Conservation (phyloP, 2,797 vertebrate genomes). For the Enteromius unitaeniatus region DNA sequence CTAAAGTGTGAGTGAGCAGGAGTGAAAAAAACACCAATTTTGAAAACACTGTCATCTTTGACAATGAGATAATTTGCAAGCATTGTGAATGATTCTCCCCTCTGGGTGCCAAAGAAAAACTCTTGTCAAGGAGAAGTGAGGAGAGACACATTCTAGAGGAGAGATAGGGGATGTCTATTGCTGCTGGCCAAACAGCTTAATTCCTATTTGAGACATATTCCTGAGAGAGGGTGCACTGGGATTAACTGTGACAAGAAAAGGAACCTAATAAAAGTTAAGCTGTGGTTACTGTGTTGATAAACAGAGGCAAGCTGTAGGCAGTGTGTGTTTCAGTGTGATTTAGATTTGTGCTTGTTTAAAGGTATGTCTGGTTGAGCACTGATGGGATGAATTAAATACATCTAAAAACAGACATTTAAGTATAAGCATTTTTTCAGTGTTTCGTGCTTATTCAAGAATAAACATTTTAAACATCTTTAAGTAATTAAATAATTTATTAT, state of each 20-base stretch:
- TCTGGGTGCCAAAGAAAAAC: conserved; percentile 45
- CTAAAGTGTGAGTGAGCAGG: conserved; percentile 23
- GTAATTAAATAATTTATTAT: too few relatives aligned
- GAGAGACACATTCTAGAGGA: conserved; percentile 3
- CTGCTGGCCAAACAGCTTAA: conserved; percentile 44
- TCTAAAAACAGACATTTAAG: not conserved
- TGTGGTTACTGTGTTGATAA: conserved; percentile 41
- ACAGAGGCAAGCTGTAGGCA: conserved; percentile 22
- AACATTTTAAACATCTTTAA: not conserved
- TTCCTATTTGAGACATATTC: conserved; percentile 51
- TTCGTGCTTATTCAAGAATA: not conserved
- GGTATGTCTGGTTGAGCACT: conserved; percentile 12
- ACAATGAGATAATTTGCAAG: conserved; percentile 46
- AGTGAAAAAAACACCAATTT: conserved; percentile 4
- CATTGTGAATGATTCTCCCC: conserved; percentile 14
- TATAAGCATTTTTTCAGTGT: not conserved
- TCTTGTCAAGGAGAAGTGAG: not conserved
- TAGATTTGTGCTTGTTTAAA: conserved; percentile 32
- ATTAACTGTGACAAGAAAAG: conserved; percentile 49
- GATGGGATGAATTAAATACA: not conserved
- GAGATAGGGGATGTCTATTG: conserved; percentile 13
- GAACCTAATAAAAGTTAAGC: conserved; percentile 45
- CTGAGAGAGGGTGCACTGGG: conserved; percentile 40
- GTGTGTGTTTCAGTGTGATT: conserved; percentile 33
- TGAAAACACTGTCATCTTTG: conserved; percentile 41